Conservation (phyloP, 2,888 invertebrate genomes). For the Allolobophora icterica region DNA sequence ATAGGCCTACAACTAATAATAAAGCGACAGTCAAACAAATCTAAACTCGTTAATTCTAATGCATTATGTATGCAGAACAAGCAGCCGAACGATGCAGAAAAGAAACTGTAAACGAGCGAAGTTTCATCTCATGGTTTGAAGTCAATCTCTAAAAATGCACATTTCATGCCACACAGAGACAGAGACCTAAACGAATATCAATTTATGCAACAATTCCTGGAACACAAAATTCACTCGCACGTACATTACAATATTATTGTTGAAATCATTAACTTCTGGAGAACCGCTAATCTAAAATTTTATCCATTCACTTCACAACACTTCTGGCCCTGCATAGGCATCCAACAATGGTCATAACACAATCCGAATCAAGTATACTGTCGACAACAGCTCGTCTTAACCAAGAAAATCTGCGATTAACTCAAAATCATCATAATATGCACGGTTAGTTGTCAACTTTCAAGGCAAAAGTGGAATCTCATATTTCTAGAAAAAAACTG, state of each 20-base stretch:
- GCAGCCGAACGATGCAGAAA: not conserved
- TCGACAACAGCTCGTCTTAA: not conserved
- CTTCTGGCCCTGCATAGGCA: not conserved
- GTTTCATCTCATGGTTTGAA: not conserved
- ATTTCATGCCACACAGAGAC: not conserved
- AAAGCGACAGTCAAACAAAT: not conserved
- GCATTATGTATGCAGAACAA: not conserved
- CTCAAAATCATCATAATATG: slow-evolving; percentile 10
- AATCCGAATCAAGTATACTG: not conserved
- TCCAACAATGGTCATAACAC: not conserved
- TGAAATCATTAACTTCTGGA: not conserved
- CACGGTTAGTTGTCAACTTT: not conserved
- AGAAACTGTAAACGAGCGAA: not conserved
- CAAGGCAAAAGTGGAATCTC: not conserved
- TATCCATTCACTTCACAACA: not conserved
- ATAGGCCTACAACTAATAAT: no score
- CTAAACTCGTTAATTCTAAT: not conserved
- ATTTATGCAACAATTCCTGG: not conserved
- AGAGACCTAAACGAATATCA: not conserved
- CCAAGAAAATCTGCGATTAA: not conserved
- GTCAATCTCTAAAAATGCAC: not conserved
- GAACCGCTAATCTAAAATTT: not conserved
- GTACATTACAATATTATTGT: no score
- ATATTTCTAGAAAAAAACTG: not conserved
- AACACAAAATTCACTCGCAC: not conserved